phyloP scores from a whole-genome alignment of 2,888 invertebrate species.

The Pristionchus mayeri region DNA sequence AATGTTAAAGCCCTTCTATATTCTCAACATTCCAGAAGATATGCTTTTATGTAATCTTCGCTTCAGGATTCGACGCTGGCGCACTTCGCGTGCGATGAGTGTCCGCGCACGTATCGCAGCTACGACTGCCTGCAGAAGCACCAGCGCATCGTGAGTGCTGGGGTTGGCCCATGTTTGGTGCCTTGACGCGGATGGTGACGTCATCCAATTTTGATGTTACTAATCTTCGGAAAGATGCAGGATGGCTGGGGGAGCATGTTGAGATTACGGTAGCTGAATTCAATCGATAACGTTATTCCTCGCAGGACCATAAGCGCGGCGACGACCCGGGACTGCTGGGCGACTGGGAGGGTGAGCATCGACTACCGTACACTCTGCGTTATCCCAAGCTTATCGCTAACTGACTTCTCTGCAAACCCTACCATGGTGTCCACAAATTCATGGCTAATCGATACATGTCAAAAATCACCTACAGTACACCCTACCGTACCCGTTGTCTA shows the following conservation, averaged over 20 bases:
- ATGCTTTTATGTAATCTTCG: background rate
- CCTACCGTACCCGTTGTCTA: no score
- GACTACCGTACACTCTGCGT: background rate
- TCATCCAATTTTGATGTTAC: no score
- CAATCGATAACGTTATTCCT: background rate
- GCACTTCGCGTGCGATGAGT: constrained; percentile 43
- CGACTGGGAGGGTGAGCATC: background rate
- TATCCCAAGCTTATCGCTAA: background rate
- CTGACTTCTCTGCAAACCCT: background rate
- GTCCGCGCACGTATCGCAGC: constrained; percentile 3
- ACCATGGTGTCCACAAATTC: no score
- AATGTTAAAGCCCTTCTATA: background rate
- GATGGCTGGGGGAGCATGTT: no score
- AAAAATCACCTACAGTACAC: background rate
- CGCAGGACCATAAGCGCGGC: constrained; percentile 35
- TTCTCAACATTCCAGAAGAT: background rate
- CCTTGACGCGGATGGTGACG: no score
- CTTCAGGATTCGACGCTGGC: background rate
- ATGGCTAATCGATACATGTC: no score
- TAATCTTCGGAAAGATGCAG: no score
- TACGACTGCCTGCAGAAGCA: constrained; percentile 42
- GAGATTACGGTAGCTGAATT: no score
- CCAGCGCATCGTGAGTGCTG: constrained; percentile 30
- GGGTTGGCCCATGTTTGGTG: no score
- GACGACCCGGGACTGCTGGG: background rate